Conservation (phyloP, 2,113 vertebrate species). For the Noctilio leporinus region DNA sequence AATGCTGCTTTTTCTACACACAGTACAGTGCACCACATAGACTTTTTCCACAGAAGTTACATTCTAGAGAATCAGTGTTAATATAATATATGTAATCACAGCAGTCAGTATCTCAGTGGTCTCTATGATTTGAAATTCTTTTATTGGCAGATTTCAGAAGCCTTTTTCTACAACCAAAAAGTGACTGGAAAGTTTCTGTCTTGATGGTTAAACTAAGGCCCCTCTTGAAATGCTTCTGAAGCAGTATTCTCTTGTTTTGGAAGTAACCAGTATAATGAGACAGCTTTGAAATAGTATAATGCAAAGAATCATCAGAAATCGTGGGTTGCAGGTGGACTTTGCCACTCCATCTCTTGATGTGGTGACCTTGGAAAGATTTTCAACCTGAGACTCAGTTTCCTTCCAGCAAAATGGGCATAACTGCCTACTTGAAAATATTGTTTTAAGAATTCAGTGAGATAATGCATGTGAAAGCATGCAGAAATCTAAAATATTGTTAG, state of each 20-base stretch:
- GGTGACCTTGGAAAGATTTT: neutral
- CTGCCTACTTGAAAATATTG: neutral
- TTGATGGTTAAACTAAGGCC: neutral
- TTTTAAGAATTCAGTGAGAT: neutral
- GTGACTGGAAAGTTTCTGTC: neutral
- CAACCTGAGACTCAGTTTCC: neutral
- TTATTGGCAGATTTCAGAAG: neutral
- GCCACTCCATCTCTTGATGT: neutral
- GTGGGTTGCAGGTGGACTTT: neutral
- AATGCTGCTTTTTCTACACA: neutral
- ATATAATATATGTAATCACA: neutral
- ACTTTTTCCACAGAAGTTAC: neutral
- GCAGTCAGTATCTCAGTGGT: neutral
- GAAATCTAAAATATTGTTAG: neutral
- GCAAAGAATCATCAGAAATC: neutral
- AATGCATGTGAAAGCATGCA: neutral
- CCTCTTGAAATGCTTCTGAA: neutral
- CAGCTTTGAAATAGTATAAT: neutral
- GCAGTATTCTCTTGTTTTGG: neutral
- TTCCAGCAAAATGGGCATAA: neutral
- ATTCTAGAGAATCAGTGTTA: neutral
- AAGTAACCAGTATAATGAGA: neutral
- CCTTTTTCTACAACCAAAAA: neutral
- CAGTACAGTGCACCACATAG: rapidly evolving
- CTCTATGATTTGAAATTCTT: neutral